Base-by-base conservation (phyloP, 2,888 invertebrate genomes). In the Ormyrus pomaceus region DNA sequence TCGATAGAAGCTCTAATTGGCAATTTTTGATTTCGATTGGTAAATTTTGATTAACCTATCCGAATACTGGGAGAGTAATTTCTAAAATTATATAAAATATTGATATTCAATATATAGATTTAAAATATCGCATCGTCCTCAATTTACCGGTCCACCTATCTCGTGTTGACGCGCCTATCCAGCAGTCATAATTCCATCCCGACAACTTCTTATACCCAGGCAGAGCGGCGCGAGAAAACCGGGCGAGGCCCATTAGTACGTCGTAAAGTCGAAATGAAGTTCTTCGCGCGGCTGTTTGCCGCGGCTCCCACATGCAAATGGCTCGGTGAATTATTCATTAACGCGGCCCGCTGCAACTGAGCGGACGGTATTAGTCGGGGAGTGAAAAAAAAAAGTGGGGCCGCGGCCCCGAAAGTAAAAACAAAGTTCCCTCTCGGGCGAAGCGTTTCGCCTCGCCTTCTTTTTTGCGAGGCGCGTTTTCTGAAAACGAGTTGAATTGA, bases 261-360 rank as follows among this genome's bases (percentile, higher is more conserved):
- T 46, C 72, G 72, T 72, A 77, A 84, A 82, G 80, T 82, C 81
- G 81, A 83, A 84, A 86, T 83, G 82, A 83, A 84, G 81, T 83
- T 83, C 19, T 19, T 19, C 71, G 76, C 82, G 84, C 80, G 8
- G 48, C 86, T 86, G 81, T 82, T 66, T 76, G 81, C 45, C 50
- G 46, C 8, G 45, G 51, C 65, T 7, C 74, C 79, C 79, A 83
- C 82, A 86, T 84, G 86, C 83, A 85, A 85, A 85, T 86, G 82
- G 73, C 78, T 45, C 55, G 51, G 51, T 86, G 84, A 86, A 86
- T 86, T 83, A 86, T 86, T 86, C 86, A 86, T 86, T 85, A 83
- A 82, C 80, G 55, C 59, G 56, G 48, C 46, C 3, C 46, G 48
- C n/a, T n/a, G 64, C 68, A 46, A 34, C 45, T 46, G 66, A 45